Evolutionary conservation across 2,888 invertebrate genomes (phyloP).

Genomic region (Liodrosophila aerea): DNA sequence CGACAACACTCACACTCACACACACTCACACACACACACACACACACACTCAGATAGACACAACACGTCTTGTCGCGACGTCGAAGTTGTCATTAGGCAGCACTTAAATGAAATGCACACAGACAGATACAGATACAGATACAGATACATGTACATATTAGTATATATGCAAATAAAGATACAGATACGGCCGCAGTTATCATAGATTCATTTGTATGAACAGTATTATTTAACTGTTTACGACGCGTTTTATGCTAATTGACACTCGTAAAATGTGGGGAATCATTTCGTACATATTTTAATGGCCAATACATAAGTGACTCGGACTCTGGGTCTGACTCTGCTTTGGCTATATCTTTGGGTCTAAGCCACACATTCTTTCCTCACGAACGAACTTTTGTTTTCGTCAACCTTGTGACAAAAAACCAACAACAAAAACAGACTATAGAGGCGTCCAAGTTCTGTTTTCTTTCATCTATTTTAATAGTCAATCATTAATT

Average conservation of each 20-base stretch:
- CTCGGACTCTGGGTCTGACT: no score
- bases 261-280: slow-evolving; percentile 52
- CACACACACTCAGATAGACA: no score
- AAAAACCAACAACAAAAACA: slow-evolving; percentile 34
- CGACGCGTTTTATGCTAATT: slow-evolving; percentile 74
- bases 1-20: no score
- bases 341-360: slow-evolving; percentile 53
- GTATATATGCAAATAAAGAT: slow-evolving; percentile 20
- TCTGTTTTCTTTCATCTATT: slow-evolving; percentile 40
- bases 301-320: slow-evolving; percentile 27
- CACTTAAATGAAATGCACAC: slow-evolving; percentile 62
- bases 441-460: slow-evolving; percentile 29
- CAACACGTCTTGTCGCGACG: slow-evolving; percentile 29
- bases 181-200: slow-evolving; percentile 9
- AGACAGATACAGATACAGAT: slow-evolving; percentile 13
- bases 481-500: slow-evolving; percentile 67
- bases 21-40: no score
- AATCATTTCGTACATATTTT: slow-evolving; percentile 37
- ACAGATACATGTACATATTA: slow-evolving; percentile 9
- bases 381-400: slow-evolving; percentile 42
- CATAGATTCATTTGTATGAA: slow-evolving; percentile 49
- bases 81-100: slow-evolving; percentile 69
- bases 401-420: slow-evolving; percentile 57
- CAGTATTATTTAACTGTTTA: slow-evolving; percentile 78
- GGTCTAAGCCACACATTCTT: slow-evolving; percentile 29